These are phyloP conservation scores for Magallana gigas DNA, from an alignment of 1,140 invertebrate genomes.

Conservation along the genomic window DNA sequence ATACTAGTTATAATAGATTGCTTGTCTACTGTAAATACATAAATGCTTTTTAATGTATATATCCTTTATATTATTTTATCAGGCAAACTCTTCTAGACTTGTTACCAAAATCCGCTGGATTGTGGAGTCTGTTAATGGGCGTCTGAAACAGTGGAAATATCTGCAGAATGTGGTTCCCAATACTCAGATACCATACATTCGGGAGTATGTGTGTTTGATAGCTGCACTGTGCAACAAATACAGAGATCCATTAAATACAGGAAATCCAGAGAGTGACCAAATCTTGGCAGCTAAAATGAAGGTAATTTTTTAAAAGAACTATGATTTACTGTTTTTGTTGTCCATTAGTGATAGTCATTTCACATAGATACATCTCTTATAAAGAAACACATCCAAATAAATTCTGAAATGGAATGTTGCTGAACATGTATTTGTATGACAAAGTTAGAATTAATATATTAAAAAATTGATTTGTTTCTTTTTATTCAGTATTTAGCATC, in stretches of 20 bases:
- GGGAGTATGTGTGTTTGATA: slow-evolving; percentile 42
- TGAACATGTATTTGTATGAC: not conserved
- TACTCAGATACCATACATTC: slow-evolving; percentile 48
- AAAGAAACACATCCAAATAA: not conserved
- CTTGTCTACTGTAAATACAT: too few relatives aligned
- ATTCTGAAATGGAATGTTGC: not conserved
- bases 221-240: slow-evolving; percentile 49
- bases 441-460: not conserved
- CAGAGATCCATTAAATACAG: slow-evolving; percentile 16
- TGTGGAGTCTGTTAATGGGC: slow-evolving; percentile 44
- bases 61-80: not conserved
- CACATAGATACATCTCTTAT: not conserved
- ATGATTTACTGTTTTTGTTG: not conserved
- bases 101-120: slow-evolving; percentile 50
- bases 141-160: slow-evolving; percentile 49
- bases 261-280: not conserved
- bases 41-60: not conserved
- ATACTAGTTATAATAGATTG: not conserved
- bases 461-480: not conserved
- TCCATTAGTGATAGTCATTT: not conserved
- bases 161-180: slow-evolving; percentile 51
- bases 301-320: too few relatives aligned
- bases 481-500: not conserved
- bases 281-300: too few relatives aligned
- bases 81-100: slow-evolving; percentile 38